A percentile compares a stretch with the other conserved stretches of the same genome.
phyloP scores from a whole-genome alignment of 35 echinoderm and acorn worm genomes.

The Apostichopus parvimensis region DNA sequence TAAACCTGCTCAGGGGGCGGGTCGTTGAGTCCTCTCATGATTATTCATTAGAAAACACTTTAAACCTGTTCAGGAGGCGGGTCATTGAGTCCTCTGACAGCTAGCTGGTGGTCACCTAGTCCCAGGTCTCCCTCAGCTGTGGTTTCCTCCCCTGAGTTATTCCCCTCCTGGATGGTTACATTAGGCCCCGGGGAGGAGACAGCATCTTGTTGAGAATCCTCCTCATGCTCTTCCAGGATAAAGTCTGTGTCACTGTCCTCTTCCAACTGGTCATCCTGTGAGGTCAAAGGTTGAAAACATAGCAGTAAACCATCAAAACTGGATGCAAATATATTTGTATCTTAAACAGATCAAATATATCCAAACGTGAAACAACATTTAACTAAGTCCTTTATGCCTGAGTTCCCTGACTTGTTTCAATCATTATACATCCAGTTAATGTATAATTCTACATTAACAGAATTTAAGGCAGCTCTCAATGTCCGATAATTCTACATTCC shows the following conservation, averaged over 20 bases:
- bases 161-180: slow-evolving; percentile 4
- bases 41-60: background rate
- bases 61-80: slow-evolving; percentile 20
- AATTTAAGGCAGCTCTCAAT: no score
- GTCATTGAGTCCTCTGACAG: slow-evolving; percentile 42
- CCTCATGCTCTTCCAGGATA: slow-evolving; percentile 76
- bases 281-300: background rate
- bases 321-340: no score
- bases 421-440: background rate
- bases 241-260: slow-evolving; percentile 96
- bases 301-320: no score
- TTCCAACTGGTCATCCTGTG: slow-evolving; percentile 69
- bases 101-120: slow-evolving; percentile 67
- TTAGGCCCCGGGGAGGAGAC: slow-evolving; percentile 5
- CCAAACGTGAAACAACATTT: no score
- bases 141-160: slow-evolving; percentile 60
- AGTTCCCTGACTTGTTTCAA: no score
- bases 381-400: no score
- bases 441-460: no score
- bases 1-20: slow-evolving; percentile 18
- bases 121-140: slow-evolving; percentile 69
- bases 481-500: no score
- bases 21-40: slow-evolving; percentile 30
- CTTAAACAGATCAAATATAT: no score
- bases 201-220: background rate